Conservation (phyloP, 2,888 invertebrate genomes). For the Heteromurus nitidus region DNA sequence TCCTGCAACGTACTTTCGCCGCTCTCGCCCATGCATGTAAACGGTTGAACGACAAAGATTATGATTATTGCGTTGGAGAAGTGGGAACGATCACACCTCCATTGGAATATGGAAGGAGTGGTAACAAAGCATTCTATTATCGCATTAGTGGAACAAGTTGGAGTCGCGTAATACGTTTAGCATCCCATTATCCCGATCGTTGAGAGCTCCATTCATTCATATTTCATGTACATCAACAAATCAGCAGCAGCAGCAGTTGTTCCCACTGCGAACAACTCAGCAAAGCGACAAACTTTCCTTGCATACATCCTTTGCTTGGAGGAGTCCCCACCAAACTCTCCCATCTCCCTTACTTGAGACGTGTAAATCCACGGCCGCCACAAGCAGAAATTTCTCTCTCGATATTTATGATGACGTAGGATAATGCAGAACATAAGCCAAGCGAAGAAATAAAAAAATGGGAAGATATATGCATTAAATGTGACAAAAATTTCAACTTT, state of each 20-base stretch:
- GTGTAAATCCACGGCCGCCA: too few species aligned
- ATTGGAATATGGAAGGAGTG: conserved; percentile 27
- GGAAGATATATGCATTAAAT: conserved; percentile 65
- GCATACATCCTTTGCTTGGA: background rate
- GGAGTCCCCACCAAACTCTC: too few species aligned
- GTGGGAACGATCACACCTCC: background rate
- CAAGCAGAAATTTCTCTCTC: conserved; percentile 28
- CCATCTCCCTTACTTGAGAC: too few species aligned
- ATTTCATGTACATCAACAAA: conserved; percentile 65
- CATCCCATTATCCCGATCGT: conserved; percentile 62
- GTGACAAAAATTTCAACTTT: conserved; percentile 65
- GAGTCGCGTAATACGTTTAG: conserved; percentile 53
- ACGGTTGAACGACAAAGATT: background rate
- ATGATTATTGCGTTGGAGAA: background rate
- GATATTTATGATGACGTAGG: conserved; percentile 22
- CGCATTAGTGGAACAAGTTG: conserved; percentile 60
- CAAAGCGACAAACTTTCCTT: too few species aligned
- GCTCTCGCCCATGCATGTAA: too few species aligned
- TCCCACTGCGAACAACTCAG: too few species aligned
- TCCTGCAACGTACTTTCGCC: too few species aligned
- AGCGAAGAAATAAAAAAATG: conserved; percentile 47
- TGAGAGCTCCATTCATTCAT: conserved; percentile 62
- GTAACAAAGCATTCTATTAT: conserved; percentile 65
- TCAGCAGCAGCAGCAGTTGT: too few species aligned
- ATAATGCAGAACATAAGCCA: conserved; percentile 47